Evolutionary conservation across 37 sponge, comb jelly and placozoan species (phyloP).

Genomic region (Chondrosia reniformis): DNA sequence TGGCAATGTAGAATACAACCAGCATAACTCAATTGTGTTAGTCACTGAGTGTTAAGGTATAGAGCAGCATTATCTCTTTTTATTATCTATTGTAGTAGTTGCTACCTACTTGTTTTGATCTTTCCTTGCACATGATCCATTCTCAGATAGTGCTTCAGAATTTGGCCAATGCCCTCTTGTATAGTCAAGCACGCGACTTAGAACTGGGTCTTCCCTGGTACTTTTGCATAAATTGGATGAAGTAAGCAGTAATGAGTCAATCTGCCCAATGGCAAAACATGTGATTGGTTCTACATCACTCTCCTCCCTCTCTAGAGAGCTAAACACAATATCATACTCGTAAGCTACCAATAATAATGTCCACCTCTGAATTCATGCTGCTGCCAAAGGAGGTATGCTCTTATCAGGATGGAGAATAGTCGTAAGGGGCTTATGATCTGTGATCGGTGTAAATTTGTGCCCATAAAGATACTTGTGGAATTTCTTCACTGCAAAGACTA

Average conservation of each 20-base stretch:
- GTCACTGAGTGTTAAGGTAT: no score
- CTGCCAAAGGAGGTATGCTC: conserved; percentile 1
- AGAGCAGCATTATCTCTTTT: no score
- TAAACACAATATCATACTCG: neutral
- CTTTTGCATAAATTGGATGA: neutral
- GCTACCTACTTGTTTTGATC: no score
- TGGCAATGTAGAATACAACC: no score
- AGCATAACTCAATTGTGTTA: no score
- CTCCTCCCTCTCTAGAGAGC: neutral
- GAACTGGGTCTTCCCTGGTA: neutral
- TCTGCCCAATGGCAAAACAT: neutral
- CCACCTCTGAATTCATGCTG: conserved; percentile 1
- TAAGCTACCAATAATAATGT: neutral
- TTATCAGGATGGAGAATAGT: neutral
- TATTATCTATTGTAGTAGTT: no score
- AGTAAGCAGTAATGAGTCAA: neutral
- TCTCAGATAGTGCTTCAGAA: neutral
- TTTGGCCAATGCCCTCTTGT: neutral
- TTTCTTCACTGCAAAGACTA: conserved; percentile 5
- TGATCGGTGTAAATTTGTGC: neutral
- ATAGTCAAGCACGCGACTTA: neutral
- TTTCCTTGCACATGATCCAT: no score
- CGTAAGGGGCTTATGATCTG: conserved; percentile 2
- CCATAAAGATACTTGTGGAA: conserved; percentile 20
- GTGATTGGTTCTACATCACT: neutral